Evolutionary conservation across 2,888 invertebrate species (phyloP).

Genomic region (Archips xylosteana): DNA sequence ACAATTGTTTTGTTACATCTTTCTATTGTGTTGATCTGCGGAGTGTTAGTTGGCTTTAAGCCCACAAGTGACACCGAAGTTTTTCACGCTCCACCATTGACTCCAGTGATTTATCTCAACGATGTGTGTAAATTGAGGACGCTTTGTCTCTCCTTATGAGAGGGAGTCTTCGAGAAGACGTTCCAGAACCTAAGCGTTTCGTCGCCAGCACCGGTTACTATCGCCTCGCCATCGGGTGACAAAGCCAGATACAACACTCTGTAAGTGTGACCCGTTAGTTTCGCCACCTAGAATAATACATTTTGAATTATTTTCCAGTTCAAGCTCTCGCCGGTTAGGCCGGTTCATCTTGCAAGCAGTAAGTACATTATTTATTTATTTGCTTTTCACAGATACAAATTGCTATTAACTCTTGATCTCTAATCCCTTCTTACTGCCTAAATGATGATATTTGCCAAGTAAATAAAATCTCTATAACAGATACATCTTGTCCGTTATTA

Average conservation of each 20-base stretch:
- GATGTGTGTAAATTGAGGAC: conserved; percentile 97
- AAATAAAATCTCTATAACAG: too few relatives aligned
- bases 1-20: background rate
- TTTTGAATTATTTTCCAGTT: background rate
- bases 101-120: conserved; percentile 70
- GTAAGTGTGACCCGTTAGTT: conserved; percentile 98
- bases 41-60: background rate
- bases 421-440: too few relatives aligned
- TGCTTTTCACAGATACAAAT: too few relatives aligned
- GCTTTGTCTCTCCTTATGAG: conserved; percentile 97
- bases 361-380: too few relatives aligned
- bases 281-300: conserved; percentile 91
- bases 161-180: conserved; percentile 98
- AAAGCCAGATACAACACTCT: conserved; percentile 97
- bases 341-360: too few relatives aligned
- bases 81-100: background rate
- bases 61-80: background rate
- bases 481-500: too few relatives aligned
- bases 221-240: conserved; percentile 99
- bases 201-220: conserved; percentile 99
- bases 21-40: background rate
- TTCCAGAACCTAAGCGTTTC: conserved; percentile 99
- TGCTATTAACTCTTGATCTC: too few relatives aligned
- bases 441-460: too few relatives aligned
- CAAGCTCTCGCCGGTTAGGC: too few relatives aligned